These are phyloP conservation scores for Neelides folsomi DNA, from an alignment of 2,888 invertebrate species.

Conservation along the genomic window DNA sequence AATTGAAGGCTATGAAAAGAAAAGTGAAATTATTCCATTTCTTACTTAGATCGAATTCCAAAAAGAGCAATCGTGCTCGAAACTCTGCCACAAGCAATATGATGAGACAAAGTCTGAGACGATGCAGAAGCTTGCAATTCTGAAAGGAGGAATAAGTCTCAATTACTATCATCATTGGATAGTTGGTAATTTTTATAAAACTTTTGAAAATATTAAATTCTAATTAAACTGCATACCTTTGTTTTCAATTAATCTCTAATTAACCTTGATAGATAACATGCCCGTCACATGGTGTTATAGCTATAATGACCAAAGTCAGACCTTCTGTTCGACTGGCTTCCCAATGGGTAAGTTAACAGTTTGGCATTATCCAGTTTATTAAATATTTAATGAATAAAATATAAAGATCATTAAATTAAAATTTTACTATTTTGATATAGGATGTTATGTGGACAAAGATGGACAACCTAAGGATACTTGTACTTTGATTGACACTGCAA, in stretches of 20 bases:
- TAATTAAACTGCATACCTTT: background rate
- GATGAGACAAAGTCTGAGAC: constrained; percentile 50
- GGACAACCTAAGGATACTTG: constrained; percentile 36
- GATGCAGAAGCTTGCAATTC: constrained; percentile 57
- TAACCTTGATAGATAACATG: constrained; percentile 69
- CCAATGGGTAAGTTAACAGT: constrained; percentile 60
- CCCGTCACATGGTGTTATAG: constrained; percentile 94
- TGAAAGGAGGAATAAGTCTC: constrained; percentile 81
- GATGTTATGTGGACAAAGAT: constrained; percentile 59
- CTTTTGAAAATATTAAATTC: background rate
- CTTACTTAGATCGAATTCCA: constrained; percentile 53
- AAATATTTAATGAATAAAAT: too few relatives aligned
- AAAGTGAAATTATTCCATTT: too few relatives aligned
- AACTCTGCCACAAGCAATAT: constrained; percentile 48
- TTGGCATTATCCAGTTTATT: too few relatives aligned
- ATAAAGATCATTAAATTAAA: too few relatives aligned
- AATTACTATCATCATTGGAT: constrained; percentile 99
- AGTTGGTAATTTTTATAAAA: constrained; percentile 43
- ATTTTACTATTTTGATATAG: constrained; percentile 5
- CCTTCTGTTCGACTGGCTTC: constrained; percentile 87
- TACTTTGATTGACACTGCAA: constrained; percentile 22
- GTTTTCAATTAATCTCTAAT: constrained; percentile 5
- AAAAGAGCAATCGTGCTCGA: constrained; percentile 42
- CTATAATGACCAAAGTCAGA: constrained; percentile 41
- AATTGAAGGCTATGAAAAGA: too few relatives aligned